phyloP scores from a whole-genome alignment of 2,797 vertebrate species.

The Psittacula echo region DNA sequence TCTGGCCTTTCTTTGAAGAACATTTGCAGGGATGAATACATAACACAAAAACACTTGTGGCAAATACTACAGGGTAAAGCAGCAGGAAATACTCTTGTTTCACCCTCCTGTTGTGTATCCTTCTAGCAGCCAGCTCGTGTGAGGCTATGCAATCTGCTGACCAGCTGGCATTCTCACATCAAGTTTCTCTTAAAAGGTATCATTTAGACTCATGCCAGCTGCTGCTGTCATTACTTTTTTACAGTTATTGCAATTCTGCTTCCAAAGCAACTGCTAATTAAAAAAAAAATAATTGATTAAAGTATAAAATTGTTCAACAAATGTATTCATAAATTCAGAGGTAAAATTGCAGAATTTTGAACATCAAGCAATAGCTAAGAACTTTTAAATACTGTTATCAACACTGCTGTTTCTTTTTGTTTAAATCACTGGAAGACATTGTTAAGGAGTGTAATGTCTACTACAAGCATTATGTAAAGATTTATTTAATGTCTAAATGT shows the following conservation, averaged over 20 bases:
- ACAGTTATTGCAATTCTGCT: not conserved
- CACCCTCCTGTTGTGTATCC: not conserved
- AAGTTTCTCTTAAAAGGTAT: not conserved
- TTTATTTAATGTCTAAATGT: not conserved
- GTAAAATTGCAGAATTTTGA: not conserved
- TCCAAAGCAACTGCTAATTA: not conserved
- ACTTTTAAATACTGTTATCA: not conserved
- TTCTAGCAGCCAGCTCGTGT: constrained; percentile 5
- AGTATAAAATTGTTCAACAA: not conserved
- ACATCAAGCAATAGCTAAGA: not conserved
- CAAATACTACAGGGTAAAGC: not conserved
- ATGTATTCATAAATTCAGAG: not conserved
- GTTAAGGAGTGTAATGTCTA: not conserved
- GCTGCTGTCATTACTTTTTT: not conserved
- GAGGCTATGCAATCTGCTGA: constrained; percentile 15
- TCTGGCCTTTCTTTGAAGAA: not conserved
- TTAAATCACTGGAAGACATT: not conserved
- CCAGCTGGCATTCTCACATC: not conserved
- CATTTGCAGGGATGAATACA: not conserved
- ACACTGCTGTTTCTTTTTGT: not conserved
- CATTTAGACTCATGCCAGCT: not conserved
- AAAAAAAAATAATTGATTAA: not conserved
- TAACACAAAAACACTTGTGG: not conserved
- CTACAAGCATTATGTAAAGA: not conserved
- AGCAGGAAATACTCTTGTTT: not conserved